Base-by-base conservation (phyloP, 2,113 vertebrate genomes). In the Brachyhypopomus occidentalis region DNA sequence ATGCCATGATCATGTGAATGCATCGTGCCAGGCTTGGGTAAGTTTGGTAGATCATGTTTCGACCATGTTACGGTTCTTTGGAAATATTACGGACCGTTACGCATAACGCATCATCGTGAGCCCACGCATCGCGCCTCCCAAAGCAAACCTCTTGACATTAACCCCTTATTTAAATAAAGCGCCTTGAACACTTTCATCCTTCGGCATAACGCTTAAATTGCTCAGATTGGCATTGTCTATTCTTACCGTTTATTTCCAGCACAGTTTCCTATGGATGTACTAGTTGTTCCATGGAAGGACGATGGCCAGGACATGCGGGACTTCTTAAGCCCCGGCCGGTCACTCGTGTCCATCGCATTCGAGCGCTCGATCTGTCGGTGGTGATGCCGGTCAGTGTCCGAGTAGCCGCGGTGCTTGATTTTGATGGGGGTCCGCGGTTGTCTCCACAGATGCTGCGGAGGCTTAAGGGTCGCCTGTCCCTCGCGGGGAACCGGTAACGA, bases 251-350 rank as follows among this genome's bases (percentile, higher is more conserved):
- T 94, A 86, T 92, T 92, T 88, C 91, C 89, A 80, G 90, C 82
- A 89, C 93, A 88, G 81, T 94, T 92, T 59, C 92, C 92, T 79
- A 95, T 91, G 87, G 93, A 93, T 16, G 94, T 92, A 90, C 95
- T 93, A 60, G 92, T 93, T 75, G 94, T 95, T 84, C 96, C 95
- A 25, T 97, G 97, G 85, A 97, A 96, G 55, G 97, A 98, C 64
- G 96, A 97, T 19, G 97, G 97, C 96, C 97, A 98, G 72, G 97
- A 98, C 97, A 97, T 96, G 74, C 96, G 96, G 75, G 95, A 95
- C 77, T 95, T 96, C 80, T 94, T 95, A 79, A 98, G 92, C 48
- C 97, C 97, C 0, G 96, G 97, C 85, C 97, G 92, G 92, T 97
- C 96, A 86, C 95, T 92, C 70, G 95, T 95, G 88, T 98, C 97